phyloP scores from a whole-genome alignment of 2,113 vertebrate species.

The Leptodactylus fuscus region DNA sequence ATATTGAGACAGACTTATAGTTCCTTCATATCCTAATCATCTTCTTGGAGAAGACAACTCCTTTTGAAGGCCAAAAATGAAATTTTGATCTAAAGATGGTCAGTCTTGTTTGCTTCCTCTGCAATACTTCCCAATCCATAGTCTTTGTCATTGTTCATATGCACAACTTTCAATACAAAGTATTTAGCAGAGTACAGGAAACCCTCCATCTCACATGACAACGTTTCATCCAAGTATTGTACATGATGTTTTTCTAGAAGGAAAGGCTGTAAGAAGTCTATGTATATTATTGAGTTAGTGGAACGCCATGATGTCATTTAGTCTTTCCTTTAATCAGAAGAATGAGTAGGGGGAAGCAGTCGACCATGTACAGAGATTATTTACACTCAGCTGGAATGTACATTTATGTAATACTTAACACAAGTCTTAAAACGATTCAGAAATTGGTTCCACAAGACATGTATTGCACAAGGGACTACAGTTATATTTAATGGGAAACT shows the following conservation, averaged over 20 bases:
- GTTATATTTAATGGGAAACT: neutral
- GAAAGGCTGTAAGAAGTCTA: neutral
- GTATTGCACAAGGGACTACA: neutral
- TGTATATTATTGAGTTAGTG: slow-evolving; percentile 14
- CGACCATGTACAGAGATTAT: neutral
- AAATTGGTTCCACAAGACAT: slow-evolving; percentile 23
- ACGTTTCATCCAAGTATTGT: neutral
- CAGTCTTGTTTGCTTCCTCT: neutral
- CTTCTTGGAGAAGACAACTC: too few relatives aligned
- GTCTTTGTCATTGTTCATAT: neutral
- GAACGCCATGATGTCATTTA: slow-evolving; percentile 15
- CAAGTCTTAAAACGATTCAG: neutral
- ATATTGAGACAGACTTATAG: too few relatives aligned
- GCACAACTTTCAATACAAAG: neutral
- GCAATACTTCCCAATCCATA: neutral
- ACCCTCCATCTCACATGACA: neutral
- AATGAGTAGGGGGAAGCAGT: neutral
- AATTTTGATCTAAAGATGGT: too few relatives aligned
- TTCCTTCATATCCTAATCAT: too few relatives aligned
- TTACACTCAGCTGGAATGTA: neutral
- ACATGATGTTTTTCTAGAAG: neutral
- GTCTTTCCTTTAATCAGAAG: slow-evolving; percentile 20
- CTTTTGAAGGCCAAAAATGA: too few relatives aligned
- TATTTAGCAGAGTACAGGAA: neutral
- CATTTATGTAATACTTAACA: slow-evolving; percentile 24